phyloP scores from a whole-genome alignment of 2,797 vertebrate species.

The Mormyrus proboscirostris region DNA sequence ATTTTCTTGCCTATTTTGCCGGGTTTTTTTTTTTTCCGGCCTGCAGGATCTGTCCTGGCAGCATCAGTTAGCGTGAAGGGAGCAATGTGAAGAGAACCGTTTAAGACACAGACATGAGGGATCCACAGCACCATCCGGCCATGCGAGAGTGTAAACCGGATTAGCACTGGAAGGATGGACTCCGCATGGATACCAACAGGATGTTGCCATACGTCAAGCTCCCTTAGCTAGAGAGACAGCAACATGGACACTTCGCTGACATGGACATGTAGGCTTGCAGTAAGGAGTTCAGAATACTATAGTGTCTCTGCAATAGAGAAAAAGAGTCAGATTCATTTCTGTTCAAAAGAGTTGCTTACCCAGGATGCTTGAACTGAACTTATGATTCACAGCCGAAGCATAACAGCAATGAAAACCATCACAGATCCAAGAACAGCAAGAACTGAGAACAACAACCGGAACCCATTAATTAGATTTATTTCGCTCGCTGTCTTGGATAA shows the following conservation, averaged over 20 bases:
- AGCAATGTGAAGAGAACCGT: conserved; percentile 33
- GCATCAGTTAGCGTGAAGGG: conserved; percentile 14
- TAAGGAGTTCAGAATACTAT: neutral
- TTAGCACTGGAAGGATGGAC: conserved; percentile 60
- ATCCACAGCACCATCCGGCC: conserved; percentile 49
- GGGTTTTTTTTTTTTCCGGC: neutral
- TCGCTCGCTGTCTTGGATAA: neutral
- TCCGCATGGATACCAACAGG: conserved; percentile 46
- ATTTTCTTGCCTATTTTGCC: neutral
- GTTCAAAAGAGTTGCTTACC: neutral
- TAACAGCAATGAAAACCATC: neutral
- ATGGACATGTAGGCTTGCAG: neutral
- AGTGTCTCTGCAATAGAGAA: neutral
- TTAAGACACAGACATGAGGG: conserved; percentile 54
- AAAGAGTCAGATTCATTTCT: neutral
- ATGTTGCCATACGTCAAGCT: neutral
- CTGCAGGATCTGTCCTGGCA: neutral
- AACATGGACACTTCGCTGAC: neutral
- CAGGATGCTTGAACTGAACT: neutral
- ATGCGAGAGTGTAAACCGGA: conserved; percentile 57
- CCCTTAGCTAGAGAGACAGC: neutral
- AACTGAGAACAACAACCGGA: neutral
- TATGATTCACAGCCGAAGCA: neutral
- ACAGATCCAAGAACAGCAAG: neutral
- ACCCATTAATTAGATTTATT: neutral